Conservation (phyloP, 2,797 vertebrate species). For the Clarias platycephalus region DNA sequence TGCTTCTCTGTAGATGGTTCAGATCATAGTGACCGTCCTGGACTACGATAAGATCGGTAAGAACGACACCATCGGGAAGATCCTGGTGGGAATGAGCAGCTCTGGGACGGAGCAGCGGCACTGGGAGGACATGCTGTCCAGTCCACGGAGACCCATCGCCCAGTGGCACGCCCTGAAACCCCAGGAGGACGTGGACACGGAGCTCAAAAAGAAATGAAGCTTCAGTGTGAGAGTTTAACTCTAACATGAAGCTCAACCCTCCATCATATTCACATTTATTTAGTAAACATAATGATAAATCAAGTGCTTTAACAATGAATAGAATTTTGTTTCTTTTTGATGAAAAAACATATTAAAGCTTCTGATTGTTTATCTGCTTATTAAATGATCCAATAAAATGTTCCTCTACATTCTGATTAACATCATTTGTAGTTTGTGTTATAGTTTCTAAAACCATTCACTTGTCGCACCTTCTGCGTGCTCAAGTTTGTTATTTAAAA, state of each 20-base stretch:
- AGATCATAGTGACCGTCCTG: slow-evolving; percentile 94
- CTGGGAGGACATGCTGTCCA: slow-evolving; percentile 97
- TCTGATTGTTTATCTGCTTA: neutral
- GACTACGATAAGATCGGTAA: slow-evolving; percentile 99
- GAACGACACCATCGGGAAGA: slow-evolving; percentile 97
- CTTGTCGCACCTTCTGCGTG: no score
- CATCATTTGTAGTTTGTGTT: neutral
- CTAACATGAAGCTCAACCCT: neutral
- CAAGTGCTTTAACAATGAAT: neutral
- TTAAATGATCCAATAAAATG: neutral
- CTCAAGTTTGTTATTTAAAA: no score
- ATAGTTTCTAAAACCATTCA: no score
- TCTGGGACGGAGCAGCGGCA: slow-evolving; percentile 90
- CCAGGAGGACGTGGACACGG: slow-evolving; percentile 89
- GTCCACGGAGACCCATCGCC: slow-evolving; percentile 93
- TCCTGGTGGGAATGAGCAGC: slow-evolving; percentile 88
- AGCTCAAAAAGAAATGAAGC: slow-evolving; percentile 79
- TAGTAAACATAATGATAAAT: neutral
- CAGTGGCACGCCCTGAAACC: slow-evolving; percentile 94
- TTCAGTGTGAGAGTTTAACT: neutral
- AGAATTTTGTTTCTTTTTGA: neutral
- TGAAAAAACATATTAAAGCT: neutral
- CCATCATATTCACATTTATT: neutral
- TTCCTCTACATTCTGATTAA: neutral
- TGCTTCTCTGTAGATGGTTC: slow-evolving; percentile 83